Percentiles rank a stretch among this genome's conserved stretches.
Evolutionary conservation across 2,797 vertebrate species (phyloP).

Genomic region (Cyprinodon diabolis): DNA sequence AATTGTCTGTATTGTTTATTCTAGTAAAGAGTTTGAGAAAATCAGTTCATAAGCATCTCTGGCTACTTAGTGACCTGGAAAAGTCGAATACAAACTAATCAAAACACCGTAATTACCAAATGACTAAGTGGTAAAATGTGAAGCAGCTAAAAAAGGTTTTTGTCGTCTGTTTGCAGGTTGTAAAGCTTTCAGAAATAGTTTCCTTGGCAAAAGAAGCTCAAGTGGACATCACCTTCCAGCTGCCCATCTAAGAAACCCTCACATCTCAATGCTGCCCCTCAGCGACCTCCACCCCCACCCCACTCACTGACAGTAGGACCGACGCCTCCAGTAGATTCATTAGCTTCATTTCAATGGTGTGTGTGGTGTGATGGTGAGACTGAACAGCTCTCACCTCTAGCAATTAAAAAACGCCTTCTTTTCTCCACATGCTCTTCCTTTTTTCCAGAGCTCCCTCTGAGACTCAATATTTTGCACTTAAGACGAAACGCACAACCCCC

Average conservation of each 20-base stretch:
- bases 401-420: not conserved
- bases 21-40: no score
- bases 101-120: not conserved
- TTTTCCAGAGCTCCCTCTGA: not conserved
- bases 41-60: not conserved
- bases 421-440: not conserved
- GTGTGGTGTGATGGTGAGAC: slow-evolving; percentile 37
- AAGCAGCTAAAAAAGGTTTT: not conserved
- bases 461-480: slow-evolving; percentile 32
- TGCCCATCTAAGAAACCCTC: slow-evolving; percentile 87
- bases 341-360: slow-evolving; percentile 35
- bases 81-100: not conserved
- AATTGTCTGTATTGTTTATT: no score
- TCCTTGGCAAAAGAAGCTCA: slow-evolving; percentile 94
- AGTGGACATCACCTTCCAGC: slow-evolving; percentile 97
- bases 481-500: slow-evolving; percentile 60
- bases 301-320: slow-evolving; percentile 12
- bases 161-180: slow-evolving; percentile 82
- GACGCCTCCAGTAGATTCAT: slow-evolving; percentile 30
- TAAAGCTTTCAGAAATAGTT: slow-evolving; percentile 98
- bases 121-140: not conserved
- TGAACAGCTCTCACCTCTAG: not conserved
- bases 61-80: not conserved
- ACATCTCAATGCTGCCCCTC: not conserved
- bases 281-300: not conserved